A percentile compares a stretch with the other conserved stretches of the same genome.
phyloP scores from a whole-genome alignment of 53 echinoderm and acorn worm genomes.

The Patiria pectinifera region DNA sequence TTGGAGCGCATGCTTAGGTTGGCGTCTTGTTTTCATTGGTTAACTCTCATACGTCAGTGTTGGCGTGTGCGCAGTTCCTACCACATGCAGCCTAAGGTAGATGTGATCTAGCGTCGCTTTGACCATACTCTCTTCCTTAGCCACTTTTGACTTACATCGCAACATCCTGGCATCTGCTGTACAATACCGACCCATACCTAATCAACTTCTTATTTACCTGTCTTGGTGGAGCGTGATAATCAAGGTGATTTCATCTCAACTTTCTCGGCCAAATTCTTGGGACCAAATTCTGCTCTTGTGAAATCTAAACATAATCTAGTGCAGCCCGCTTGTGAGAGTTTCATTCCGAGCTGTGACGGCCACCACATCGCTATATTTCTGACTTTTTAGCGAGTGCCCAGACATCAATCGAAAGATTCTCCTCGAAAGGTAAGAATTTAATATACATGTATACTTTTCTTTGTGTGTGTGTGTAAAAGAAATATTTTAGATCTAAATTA shows the following conservation, averaged over 20 bases:
- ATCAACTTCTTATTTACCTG: conserved; percentile 26
- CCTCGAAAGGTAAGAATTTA: conserved; percentile 17
- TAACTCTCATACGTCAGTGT: conserved; percentile 12
- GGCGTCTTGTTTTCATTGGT: conserved; percentile 42
- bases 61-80: neutral
- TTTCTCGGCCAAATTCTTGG: neutral
- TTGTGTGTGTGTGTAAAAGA: neutral
- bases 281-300: neutral
- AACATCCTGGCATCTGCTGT: neutral
- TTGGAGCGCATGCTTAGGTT: conserved; percentile 12
- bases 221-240: conserved; percentile 18
- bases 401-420: neutral
- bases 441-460: neutral
- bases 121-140: neutral
- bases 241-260: conserved; percentile 26
- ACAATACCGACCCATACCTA: neutral
- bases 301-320: neutral
- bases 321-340: neutral
- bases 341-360: neutral
- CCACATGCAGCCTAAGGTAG: neutral
- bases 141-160: neutral
- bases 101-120: neutral
- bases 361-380: conserved; percentile 2
- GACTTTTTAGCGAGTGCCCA: neutral
- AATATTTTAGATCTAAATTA: no score